Base-by-base conservation (phyloP, 2,888 invertebrate species). In the Orthosia gothica region DNA sequence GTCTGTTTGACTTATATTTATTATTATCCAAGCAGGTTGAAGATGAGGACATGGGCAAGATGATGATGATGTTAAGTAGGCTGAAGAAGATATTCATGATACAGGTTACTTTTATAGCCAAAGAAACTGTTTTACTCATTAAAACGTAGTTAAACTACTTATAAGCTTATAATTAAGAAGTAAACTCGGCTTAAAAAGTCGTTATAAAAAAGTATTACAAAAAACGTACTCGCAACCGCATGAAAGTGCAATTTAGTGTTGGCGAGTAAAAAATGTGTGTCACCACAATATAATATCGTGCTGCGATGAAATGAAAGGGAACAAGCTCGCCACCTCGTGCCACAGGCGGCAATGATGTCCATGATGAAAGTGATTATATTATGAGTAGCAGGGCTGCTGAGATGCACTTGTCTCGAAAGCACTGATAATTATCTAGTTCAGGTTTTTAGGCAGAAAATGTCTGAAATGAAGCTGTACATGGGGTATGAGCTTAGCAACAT, bases 181-280 rank as follows among this genome's bases (percentile, higher is more conserved):
- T 26, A 26, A 50, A 40, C 32, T 26, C 20, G 16, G 15, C n/a
- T 50, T 55, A 23, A 23, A 61, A 55, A 3, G 45, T 23, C 4
- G 13, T 54, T 52, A 54, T 32, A 54, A 65, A 79, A 68, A 80
- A 57, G 16, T 26, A 49, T 26, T 3, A 49, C 15, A 70, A 67
- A 62, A 58, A 63, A 12, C 0, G 16, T n/a, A 45, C 18, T 16
- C 1, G n/a, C 69, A 52, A 67, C 45, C 69, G 59, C 45, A 78
- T 70, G 77, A 84, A 86, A 86, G 81, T 86, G 86, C 70, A 83
- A 84, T 86, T 81, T 78, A 68, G 54, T 77, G 23, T 49, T 54
- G 20, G 52, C 40, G 62, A 57, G 70, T 62, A 82, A 71, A 69
- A 86, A 67, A 86, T 86, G 55, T 85, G 65, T 74, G 87, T 76